Percentiles rank a stretch among this genome's conserved stretches.
These are phyloP conservation scores for Idaea aversata DNA, from an alignment of 2,888 invertebrate genomes.

Conservation along the genomic window DNA sequence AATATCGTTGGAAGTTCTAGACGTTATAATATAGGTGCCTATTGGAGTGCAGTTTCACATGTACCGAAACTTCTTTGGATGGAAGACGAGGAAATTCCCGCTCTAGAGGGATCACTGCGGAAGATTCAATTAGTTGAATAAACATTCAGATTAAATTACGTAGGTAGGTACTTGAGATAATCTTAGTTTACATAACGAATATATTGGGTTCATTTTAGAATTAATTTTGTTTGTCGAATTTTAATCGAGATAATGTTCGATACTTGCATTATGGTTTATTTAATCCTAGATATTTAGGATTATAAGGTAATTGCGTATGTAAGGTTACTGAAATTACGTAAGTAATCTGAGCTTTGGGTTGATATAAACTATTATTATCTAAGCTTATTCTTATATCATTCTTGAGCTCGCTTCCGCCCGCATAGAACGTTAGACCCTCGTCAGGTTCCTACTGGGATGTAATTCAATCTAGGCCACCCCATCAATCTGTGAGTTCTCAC, in stretches of 20 bases:
- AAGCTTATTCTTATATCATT: slow-evolving; percentile 65
- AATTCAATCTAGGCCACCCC: slow-evolving; percentile 78
- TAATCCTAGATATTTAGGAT: not conserved
- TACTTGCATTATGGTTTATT: not conserved
- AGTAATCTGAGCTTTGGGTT: not conserved
- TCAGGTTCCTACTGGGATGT: slow-evolving; percentile 73
- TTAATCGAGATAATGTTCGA: not conserved
- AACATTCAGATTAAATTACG: slow-evolving; percentile 61
- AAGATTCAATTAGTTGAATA: slow-evolving; percentile 71
- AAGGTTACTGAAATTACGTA: not conserved
- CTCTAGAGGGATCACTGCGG: slow-evolving; percentile 28
- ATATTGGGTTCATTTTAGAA: slow-evolving; percentile 40
- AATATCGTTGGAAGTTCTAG: slow-evolving; percentile 47
- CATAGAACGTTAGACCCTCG: slow-evolving; percentile 74
- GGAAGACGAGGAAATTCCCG: slow-evolving; percentile 11
- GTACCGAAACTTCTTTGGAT: slow-evolving; percentile 32
- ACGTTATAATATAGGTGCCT: slow-evolving; percentile 3
- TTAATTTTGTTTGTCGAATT: slow-evolving; percentile 35
- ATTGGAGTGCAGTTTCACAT: slow-evolving; percentile 49
- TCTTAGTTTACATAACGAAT: slow-evolving; percentile 55
- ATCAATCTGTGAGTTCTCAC: slow-evolving; percentile 78
- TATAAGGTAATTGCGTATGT: not conserved
- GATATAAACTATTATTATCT: slow-evolving; percentile 45
- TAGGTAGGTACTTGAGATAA: slow-evolving; percentile 47
- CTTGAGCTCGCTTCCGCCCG: slow-evolving; percentile 60